Conservation (phyloP, 2,888 invertebrate species). For the Hofmannophila pseudospretella region DNA sequence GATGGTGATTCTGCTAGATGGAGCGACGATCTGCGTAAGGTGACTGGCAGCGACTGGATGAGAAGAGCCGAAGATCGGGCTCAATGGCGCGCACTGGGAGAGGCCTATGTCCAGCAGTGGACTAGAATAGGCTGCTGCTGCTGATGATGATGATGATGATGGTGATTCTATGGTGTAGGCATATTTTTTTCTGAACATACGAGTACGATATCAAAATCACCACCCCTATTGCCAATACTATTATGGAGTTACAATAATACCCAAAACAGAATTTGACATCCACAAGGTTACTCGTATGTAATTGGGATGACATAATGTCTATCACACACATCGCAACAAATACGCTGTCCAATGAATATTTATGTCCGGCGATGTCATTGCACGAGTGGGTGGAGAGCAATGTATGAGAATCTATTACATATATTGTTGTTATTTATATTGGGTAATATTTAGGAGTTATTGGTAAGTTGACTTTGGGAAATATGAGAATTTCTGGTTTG, state of each 20-base stretch:
- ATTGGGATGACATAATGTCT: constrained; percentile 29
- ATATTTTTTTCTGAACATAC: constrained; percentile 17
- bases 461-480: too few relatives aligned
- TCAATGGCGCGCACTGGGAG: too few relatives aligned
- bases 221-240: too few relatives aligned
- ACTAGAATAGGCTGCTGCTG: too few relatives aligned
- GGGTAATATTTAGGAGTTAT: neutral
- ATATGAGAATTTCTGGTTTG: neutral
- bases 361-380: constrained; percentile 19
- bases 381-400: constrained; percentile 1
- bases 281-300: constrained; percentile 23
- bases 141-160: too few relatives aligned
- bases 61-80: too few relatives aligned
- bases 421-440: neutral
- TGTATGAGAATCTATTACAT: neutral
- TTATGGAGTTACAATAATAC: too few relatives aligned
- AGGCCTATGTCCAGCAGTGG: too few relatives aligned
- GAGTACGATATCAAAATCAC: constrained; percentile 18
- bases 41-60: too few relatives aligned
- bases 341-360: constrained; percentile 31
- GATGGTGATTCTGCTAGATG: too few relatives aligned
- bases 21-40: too few relatives aligned
- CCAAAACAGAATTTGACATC: constrained; percentile 29
- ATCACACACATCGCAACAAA: constrained; percentile 25
- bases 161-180: too few relatives aligned